Percentiles rank a stretch among this genome's conserved stretches.
phyloP scores from a whole-genome alignment of 2,797 vertebrate species.

The Takifugu ocellatus region DNA sequence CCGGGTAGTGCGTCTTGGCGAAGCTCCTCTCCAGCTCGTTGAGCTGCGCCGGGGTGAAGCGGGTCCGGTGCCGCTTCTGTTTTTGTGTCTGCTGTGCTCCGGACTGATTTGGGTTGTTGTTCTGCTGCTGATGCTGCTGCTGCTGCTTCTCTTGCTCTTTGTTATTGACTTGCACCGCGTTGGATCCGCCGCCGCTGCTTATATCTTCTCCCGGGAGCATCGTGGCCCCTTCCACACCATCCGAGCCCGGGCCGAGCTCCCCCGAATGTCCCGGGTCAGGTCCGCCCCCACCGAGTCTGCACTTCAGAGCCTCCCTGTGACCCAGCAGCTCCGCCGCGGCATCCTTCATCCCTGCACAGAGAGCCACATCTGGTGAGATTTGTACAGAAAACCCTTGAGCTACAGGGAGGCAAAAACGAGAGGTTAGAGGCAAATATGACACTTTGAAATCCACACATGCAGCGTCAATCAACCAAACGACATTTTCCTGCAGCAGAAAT shows the following conservation, averaged over 20 bases:
- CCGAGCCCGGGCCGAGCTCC: slow-evolving; percentile 85
- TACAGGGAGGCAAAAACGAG: slow-evolving; percentile 7
- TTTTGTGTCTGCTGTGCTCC: slow-evolving; percentile 80
- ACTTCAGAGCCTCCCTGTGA: slow-evolving; percentile 93
- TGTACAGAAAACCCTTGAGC: slow-evolving; percentile 19
- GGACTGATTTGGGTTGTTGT: slow-evolving; percentile 77
- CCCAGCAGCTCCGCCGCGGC: slow-evolving; percentile 89
- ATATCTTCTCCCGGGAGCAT: slow-evolving; percentile 91
- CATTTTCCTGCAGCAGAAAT: slow-evolving; percentile 15
- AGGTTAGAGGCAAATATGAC: slow-evolving; percentile 31
- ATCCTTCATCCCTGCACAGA: slow-evolving; percentile 92
- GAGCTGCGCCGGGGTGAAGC: slow-evolving; percentile 96
- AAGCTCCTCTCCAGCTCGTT: slow-evolving; percentile 97
- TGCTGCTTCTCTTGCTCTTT: slow-evolving; percentile 92
- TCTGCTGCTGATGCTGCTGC: slow-evolving; percentile 77
- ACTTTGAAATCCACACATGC: neutral
- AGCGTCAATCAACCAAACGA: slow-evolving; percentile 8
- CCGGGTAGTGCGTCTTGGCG: slow-evolving; percentile 97
- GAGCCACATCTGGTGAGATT: slow-evolving; percentile 40
- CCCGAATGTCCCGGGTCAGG: slow-evolving; percentile 86
- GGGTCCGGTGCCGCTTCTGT: slow-evolving; percentile 93
- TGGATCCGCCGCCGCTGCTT: slow-evolving; percentile 84
- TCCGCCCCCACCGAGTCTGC: slow-evolving; percentile 83
- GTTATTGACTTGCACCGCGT: slow-evolving; percentile 82
- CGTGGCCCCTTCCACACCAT: slow-evolving; percentile 89